Percentiles rank a stretch among this genome's conserved stretches.
Conservation (phyloP, 2,113 vertebrate species). For the Rhynchopsitta pachyrhyncha region DNA sequence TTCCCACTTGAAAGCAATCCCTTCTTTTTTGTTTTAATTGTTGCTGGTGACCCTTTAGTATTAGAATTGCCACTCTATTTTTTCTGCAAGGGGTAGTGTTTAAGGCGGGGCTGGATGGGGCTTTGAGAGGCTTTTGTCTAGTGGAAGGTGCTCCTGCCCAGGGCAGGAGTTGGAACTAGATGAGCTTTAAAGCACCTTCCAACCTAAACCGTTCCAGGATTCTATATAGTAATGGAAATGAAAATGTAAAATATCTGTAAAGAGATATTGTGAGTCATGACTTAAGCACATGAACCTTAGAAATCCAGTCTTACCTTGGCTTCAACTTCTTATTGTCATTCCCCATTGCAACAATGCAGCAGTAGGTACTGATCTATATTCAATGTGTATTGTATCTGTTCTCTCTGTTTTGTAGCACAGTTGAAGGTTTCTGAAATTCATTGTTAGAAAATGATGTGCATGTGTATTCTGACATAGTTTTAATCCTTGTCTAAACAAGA, state of each 20-base stretch:
- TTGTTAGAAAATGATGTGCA: background rate
- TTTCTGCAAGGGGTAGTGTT: background rate
- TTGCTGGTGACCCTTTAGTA: background rate
- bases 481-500: background rate
- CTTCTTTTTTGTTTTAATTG: background rate
- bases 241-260: background rate
- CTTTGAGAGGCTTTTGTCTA: background rate
- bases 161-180: background rate
- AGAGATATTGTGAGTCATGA: background rate
- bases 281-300: background rate
- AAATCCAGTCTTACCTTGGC: background rate
- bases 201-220: background rate
- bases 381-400: fast-evolving
- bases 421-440: background rate
- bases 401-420: background rate
- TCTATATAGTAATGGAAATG: background rate
- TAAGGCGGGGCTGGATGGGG: background rate
- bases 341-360: background rate
- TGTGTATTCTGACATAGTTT: background rate
- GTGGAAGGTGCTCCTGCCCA: background rate
- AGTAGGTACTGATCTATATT: background rate
- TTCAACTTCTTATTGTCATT: background rate
- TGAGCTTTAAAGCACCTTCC: background rate
- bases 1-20: background rate
- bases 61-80: background rate